Evolutionary conservation across 2,113 vertebrate species (phyloP).

Genomic region (Suricata suricatta): DNA sequence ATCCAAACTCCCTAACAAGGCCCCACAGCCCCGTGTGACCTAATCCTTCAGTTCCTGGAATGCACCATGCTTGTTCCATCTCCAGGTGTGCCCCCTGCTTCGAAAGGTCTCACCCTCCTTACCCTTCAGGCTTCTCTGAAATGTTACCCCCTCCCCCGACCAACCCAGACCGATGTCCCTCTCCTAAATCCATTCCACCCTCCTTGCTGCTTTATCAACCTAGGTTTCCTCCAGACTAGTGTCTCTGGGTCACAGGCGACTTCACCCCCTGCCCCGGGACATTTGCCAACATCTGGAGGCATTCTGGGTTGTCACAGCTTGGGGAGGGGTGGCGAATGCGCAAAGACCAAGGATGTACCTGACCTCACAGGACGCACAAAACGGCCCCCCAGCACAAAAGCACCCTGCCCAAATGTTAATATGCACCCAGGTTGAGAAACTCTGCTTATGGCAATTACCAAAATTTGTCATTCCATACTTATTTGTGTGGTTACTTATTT

Average conservation of each 20-base stretch:
- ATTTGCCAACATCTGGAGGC: not conserved
- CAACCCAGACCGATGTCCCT: not conserved
- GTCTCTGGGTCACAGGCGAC: not conserved
- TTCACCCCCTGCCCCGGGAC: not conserved
- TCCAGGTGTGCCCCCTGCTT: not conserved
- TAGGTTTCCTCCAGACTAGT: not conserved
- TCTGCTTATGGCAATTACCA: not conserved
- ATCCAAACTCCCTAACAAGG: not conserved
- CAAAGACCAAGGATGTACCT: not conserved
- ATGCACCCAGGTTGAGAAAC: not conserved
- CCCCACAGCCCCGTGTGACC: not conserved
- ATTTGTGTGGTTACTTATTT: not conserved
- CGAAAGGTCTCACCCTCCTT: not conserved
- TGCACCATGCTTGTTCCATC: not conserved
- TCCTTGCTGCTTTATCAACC: not conserved
- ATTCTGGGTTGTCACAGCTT: not conserved
- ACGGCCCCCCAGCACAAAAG: not conserved
- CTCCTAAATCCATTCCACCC: not conserved
- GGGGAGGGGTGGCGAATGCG: not conserved
- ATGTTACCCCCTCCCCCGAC: not conserved
- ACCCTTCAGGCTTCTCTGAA: not conserved
- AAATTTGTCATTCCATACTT: not conserved
- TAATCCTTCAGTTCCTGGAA: not conserved
- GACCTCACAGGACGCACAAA: too few relatives aligned
- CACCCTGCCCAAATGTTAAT: accelerated